phyloP scores from a whole-genome alignment of 2,113 vertebrate species.

The Pedionomus torquatus region DNA sequence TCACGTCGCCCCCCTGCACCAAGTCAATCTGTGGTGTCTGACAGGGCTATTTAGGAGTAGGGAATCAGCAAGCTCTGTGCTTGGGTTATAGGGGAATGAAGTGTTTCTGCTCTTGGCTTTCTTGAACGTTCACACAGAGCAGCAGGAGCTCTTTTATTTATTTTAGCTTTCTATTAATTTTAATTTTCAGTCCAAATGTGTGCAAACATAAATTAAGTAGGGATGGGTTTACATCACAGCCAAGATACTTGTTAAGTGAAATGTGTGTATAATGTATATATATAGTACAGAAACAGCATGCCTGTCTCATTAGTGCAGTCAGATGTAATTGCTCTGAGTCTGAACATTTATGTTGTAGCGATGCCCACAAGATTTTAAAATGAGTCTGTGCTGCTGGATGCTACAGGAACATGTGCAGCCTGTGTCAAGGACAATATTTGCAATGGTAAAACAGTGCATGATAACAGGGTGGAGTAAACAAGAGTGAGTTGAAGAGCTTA shows the following conservation, averaged over 20 bases:
- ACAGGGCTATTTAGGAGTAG: background rate
- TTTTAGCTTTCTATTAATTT: constrained; percentile 57
- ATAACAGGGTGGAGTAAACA: background rate
- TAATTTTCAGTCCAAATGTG: constrained; percentile 50
- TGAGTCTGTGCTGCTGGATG: background rate
- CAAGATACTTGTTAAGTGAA: constrained; percentile 36
- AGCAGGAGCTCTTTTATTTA: constrained; percentile 43
- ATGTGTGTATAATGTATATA: background rate
- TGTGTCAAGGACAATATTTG: background rate
- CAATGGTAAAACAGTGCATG: background rate
- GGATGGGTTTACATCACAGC: constrained; percentile 52
- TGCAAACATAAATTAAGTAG: constrained; percentile 47
- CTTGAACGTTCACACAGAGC: background rate
- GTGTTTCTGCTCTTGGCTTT: background rate
- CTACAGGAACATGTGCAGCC: background rate
- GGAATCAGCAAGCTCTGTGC: background rate
- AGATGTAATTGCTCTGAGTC: constrained; percentile 9
- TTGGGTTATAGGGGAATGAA: background rate
- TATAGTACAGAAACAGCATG: constrained; percentile 11
- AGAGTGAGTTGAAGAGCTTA: background rate
- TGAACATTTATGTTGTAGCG: background rate
- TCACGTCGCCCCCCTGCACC: background rate
- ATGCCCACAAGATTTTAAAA: background rate
- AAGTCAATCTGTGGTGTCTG: background rate
- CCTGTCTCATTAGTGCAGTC: constrained; percentile 34